Evolutionary conservation across 2,888 invertebrate species (phyloP).

Genomic region (Amblyteles armatorius): DNA sequence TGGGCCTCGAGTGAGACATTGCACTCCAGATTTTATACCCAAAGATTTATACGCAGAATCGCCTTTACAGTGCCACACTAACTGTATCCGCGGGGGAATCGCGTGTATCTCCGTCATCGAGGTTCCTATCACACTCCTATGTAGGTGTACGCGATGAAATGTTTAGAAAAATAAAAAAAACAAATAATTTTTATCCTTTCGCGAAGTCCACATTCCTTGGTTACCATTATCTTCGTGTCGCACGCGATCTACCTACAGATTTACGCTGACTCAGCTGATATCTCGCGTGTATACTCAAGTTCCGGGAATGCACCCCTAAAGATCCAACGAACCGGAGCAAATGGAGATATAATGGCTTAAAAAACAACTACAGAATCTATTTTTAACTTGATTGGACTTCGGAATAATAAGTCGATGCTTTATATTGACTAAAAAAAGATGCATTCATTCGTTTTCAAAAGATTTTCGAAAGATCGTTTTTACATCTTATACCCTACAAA

Average conservation of each 20-base stretch:
- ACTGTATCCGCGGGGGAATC: conserved; percentile 17
- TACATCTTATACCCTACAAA: not conserved
- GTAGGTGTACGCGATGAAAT: not conserved
- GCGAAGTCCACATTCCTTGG: not conserved
- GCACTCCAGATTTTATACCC: conserved; percentile 25
- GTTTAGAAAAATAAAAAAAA: not conserved
- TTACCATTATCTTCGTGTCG: not conserved
- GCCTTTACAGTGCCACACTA: not conserved
- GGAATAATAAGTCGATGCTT: not conserved
- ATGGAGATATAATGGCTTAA: not conserved
- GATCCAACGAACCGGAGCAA: not conserved
- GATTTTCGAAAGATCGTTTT: not conserved
- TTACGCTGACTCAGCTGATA: not conserved
- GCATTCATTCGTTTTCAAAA: not conserved
- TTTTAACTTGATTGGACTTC: not conserved
- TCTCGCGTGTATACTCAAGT: conserved; percentile 3
- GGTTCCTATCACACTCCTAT: conserved; percentile 9
- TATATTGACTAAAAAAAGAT: not conserved
- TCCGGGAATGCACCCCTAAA: not conserved
- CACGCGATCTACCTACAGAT: not conserved
- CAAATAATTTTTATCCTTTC: not conserved
- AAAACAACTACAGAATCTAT: not conserved
- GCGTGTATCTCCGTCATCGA: conserved; percentile 25
- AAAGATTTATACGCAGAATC: conserved; percentile 19
- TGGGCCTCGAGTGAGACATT: conserved; percentile 43